Base-by-base conservation (phyloP, 23 tunicate species). In the Styela plicata region DNA sequence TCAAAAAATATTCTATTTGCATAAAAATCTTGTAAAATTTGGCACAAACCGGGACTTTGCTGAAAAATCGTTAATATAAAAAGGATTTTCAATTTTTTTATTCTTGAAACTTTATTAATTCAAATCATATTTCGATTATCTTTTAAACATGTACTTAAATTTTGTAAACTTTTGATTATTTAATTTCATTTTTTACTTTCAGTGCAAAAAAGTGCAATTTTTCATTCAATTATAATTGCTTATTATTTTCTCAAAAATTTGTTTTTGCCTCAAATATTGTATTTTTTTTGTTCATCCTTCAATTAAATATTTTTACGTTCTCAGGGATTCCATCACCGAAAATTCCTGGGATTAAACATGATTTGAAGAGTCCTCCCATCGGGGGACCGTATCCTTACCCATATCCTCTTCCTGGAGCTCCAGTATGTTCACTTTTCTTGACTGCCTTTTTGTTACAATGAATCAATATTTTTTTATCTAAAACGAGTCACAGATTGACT, bases 361-460 rank as follows among this genome's bases (percentile, higher is more conserved):
- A 91, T 33, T 29, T 91, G 52, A 91, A 91, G 78, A 91, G 90
- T 61, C 97, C 90, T 3, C 89, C 95, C 1, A 74, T 89, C 34
- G 85, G 88, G 26, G 82, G 88, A 13, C 53, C 80, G 10, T 84
- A 84, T 69, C 17, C 85, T 7, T 84, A 85, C 74, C 86, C 85
- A 27, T 91, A 91, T 78, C 85, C 90, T 82, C 31, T 44, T 44
- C 7, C 57, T 44, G 77, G 35, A 28, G 13, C 77, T 21, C 20
- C 20, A 61, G 20, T 21, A 19, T 61, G 19, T 21, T 19, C 64
- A 19, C 64, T 21, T 19, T 61, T 61, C 64, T 19, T 61, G 21
- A 61, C 21, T 61, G 20, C 20, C 64, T 21, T 19, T 18, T 57
- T 18, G 18, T 18, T 57, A 57, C 64, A 57, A 18, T 57, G 18